Base-by-base conservation (phyloP, 2,888 invertebrate species). In the Caenorhabditis macrosperma region DNA sequence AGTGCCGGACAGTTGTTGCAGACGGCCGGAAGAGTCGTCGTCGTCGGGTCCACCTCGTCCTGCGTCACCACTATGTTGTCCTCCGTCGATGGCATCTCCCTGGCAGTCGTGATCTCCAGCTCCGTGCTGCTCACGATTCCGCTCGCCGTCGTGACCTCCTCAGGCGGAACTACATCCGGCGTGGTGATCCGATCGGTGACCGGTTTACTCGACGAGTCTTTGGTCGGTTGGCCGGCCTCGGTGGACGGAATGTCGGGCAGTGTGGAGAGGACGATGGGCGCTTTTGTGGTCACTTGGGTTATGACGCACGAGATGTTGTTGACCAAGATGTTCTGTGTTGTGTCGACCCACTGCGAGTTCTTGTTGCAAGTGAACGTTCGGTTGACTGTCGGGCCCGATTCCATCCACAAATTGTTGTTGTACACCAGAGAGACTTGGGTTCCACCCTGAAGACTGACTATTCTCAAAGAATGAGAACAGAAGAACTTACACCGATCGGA, bases 221-320 rank as follows among this genome's bases (percentile, higher is more conserved):
- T 61, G 35, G 78, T 72, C 72, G 72, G 54, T 38, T 50, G 30
- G 33, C 50, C 60, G 15, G 20, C 52, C 30, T 74, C 64, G 20
- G 79, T 74, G 35, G 79, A 69, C 26, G 74, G 63, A 12, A 72
- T 50, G 20, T 78, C 72, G 22, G 24, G n/a, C 24, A 67, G 54
- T 33, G 79, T 79, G 12, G 68, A 63, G 2, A 35, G 57, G 3
- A 64, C 59, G 24, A 68, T 12, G 20, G 68, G 55, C 30, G 79
- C 75, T 30, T 75, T 75, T 7, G 68, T 52, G 12, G 60, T 12
- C 2, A 66, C 63, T 20, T 59, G 48, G 0, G 76, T 61, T 54
- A 83, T 82, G 15, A 80, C 77, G 50, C 85, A 85, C 0, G 82
- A 71, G 12, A 85, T 78, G 55, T 78, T 83, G 55, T 55, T 80